These are phyloP conservation scores for Rhodophaea formosa DNA, from an alignment of 2,888 invertebrate genomes.

Conservation along the genomic window DNA sequence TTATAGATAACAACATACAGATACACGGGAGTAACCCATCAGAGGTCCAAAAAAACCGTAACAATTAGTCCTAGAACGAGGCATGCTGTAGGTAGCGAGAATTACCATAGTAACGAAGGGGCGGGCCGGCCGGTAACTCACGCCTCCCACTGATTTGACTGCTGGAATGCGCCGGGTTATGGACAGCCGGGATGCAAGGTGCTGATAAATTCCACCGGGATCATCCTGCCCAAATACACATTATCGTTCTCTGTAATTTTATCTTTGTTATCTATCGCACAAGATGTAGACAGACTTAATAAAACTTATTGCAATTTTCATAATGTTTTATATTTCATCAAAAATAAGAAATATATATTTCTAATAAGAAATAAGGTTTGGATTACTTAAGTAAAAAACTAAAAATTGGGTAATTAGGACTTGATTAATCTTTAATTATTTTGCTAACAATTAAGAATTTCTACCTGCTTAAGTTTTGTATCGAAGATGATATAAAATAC, in stretches of 20 bases:
- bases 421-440: no score
- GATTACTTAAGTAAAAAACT: no score
- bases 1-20: not conserved
- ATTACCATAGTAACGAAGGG: conserved; percentile 79
- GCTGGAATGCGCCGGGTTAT: conserved; percentile 62
- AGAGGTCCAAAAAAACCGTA: conserved; percentile 28
- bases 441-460: no score
- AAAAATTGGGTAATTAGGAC: no score
- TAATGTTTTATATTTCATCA: no score
- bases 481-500: no score
- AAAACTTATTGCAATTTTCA: no score
- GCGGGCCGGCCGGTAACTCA: conserved; percentile 71
- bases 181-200: conserved; percentile 31
- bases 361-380: no score
- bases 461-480: no score
- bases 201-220: not conserved
- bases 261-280: not conserved
- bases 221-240: not conserved
- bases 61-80: conserved; percentile 35
- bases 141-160: conserved; percentile 76
- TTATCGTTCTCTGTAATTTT: not conserved
- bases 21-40: conserved; percentile 18
- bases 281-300: no score
- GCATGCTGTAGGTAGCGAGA: conserved; percentile 52
- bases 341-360: no score